phyloP scores from a whole-genome alignment of 2,888 invertebrate species.

The Tenthredo notha region DNA sequence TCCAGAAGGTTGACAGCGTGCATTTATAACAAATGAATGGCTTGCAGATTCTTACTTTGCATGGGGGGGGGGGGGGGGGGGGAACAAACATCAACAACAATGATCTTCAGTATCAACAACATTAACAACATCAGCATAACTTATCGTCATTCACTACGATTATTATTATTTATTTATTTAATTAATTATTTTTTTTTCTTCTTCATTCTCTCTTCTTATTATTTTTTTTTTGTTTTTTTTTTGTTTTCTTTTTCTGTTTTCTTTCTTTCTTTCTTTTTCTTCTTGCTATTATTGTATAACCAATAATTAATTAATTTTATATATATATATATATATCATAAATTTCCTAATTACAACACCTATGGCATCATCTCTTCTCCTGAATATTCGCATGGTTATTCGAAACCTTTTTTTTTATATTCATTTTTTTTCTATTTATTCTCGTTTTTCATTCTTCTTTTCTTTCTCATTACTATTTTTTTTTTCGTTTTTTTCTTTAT shows the following conservation, averaged over 20 bases:
- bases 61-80: constrained; percentile 63
- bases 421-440: constrained; percentile 65
- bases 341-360: constrained; percentile 52
- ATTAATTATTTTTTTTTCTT: neutral
- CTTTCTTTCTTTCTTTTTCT: neutral
- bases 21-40: constrained; percentile 56
- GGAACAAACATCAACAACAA: constrained; percentile 74
- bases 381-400: neutral
- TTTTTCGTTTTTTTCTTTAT: neutral
- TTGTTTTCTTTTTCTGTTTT: neutral
- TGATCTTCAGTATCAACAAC: constrained; percentile 73
- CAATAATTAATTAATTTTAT: constrained; percentile 29
- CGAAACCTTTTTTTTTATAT: constrained; percentile 42
- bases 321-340: constrained; percentile 36
- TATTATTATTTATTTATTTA: constrained; percentile 22
- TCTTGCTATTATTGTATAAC: constrained; percentile 46
- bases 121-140: constrained; percentile 73
- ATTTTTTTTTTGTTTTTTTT: neutral
- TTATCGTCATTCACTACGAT: constrained; percentile 56
- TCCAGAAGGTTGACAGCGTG: constrained; percentile 48
- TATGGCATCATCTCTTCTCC: constrained; percentile 33
- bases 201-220: neutral
- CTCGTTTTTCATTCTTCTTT: constrained; percentile 58
- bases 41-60: constrained; percentile 54
- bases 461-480: constrained; percentile 38